phyloP scores from a whole-genome alignment of 2,888 invertebrate genomes.

The Andrena flavipes region DNA sequence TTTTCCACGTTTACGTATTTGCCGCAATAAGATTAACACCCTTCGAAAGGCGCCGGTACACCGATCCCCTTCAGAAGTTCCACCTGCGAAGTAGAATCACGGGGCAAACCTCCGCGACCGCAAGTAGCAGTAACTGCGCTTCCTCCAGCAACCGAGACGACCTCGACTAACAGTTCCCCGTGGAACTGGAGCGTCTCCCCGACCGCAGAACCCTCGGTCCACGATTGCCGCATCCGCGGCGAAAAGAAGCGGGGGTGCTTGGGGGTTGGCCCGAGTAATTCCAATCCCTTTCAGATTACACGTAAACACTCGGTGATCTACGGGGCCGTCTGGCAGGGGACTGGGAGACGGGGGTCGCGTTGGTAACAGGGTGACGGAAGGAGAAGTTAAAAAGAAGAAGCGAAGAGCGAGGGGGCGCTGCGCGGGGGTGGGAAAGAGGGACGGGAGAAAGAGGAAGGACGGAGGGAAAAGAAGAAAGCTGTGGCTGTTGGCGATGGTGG shows the following conservation, averaged over 20 bases:
- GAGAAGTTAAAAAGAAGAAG: constrained; percentile 30
- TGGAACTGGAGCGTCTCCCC: not conserved
- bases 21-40: not conserved
- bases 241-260: not conserved
- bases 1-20: too few species aligned
- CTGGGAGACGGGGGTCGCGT: constrained; percentile 2
- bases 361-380: constrained; percentile 40
- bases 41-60: not conserved
- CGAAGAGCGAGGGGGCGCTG: not conserved
- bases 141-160: not conserved
- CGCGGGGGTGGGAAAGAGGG: constrained; percentile 20
- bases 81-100: not conserved
- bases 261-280: not conserved
- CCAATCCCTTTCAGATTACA: constrained; percentile 29
- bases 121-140: not conserved
- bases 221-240: not conserved
- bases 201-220: not conserved
- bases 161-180: not conserved
- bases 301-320: constrained; percentile 28
- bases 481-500: constrained; percentile 49
- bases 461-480: constrained; percentile 50
- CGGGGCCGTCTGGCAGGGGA: not conserved
- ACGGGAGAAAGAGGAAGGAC: not conserved
- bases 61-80: not conserved
- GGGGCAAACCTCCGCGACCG: not conserved